A percentile compares a stretch with the other conserved stretches of the same genome.
phyloP scores from a whole-genome alignment of 1,140 invertebrate species.

The Rhizoglyphus robini region DNA sequence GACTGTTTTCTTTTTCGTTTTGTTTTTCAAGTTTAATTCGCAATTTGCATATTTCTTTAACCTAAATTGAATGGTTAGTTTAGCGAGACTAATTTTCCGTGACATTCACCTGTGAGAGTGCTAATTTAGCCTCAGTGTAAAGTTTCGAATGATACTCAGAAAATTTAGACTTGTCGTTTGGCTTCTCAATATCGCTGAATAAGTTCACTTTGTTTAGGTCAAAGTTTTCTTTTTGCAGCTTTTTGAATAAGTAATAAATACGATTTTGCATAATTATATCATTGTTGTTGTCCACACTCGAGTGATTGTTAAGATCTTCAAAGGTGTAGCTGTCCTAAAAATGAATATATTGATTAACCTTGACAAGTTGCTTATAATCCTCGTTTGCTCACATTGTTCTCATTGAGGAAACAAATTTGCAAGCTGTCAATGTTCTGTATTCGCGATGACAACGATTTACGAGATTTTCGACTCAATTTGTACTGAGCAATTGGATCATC shows the following conservation, averaged over 20 bases:
- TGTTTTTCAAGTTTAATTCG: conserved; percentile 81
- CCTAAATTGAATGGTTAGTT: neutral
- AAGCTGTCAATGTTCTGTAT: conserved; percentile 59
- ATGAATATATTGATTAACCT: neutral
- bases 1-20: conserved; percentile 50
- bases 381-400: conserved; percentile 45
- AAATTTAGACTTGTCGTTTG: conserved; percentile 3
- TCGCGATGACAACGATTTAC: conserved; percentile 7
- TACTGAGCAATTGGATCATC: conserved; percentile 45
- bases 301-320: conserved; percentile 4
- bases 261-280: neutral
- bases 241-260: conserved; percentile 9
- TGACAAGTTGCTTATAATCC: conserved; percentile 19
- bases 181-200: neutral
- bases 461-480: conserved; percentile 11
- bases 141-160: conserved; percentile 50
- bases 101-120: conserved; percentile 57
- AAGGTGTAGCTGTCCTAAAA: neutral
- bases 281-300: neutral
- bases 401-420: conserved; percentile 88
- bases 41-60: conserved; percentile 73
- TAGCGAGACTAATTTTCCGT: neutral
- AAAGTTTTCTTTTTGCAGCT: conserved; percentile 12
- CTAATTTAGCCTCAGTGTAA: conserved; percentile 75
- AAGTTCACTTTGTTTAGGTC: conserved; percentile 14